Evolutionary conservation across 2,113 vertebrate genomes (phyloP).

Genomic region (Poicephalus meyeri): DNA sequence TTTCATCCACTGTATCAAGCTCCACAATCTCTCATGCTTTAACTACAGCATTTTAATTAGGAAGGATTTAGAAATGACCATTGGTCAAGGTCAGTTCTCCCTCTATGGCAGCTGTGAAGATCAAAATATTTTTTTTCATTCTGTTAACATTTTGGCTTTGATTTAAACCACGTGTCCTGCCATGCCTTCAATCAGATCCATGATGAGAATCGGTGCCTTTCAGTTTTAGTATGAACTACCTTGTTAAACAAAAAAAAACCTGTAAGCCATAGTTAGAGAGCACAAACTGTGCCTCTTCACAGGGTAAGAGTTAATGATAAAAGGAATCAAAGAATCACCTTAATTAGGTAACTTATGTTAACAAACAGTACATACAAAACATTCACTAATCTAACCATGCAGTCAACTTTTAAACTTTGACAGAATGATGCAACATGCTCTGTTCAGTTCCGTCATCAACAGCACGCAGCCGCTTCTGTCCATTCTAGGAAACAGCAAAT

Average conservation of each 20-base stretch:
- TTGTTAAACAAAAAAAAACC: background rate
- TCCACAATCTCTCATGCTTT: background rate
- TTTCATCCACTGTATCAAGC: background rate
- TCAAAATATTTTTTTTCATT: background rate
- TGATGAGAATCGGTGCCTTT: background rate
- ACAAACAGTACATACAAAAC: background rate
- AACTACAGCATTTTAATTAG: background rate
- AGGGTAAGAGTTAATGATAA: background rate
- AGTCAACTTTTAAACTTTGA: constrained; percentile 21
- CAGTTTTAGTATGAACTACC: background rate
- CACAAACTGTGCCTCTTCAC: background rate
- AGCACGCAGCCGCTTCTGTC: background rate
- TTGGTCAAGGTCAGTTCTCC: background rate
- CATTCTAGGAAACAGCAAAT: background rate
- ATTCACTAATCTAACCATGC: background rate
- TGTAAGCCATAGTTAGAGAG: background rate
- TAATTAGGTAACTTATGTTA: background rate
- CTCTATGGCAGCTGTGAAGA: background rate
- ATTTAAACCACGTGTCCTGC: background rate
- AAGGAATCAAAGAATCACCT: background rate
- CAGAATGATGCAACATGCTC: background rate
- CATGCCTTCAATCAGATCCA: background rate
- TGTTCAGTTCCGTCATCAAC: background rate
- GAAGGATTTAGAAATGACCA: background rate
- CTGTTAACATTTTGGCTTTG: background rate